Percentiles rank a stretch among this genome's conserved stretches.
phyloP scores from a whole-genome alignment of 2,888 invertebrate genomes.

The Fragum whitleyi region DNA sequence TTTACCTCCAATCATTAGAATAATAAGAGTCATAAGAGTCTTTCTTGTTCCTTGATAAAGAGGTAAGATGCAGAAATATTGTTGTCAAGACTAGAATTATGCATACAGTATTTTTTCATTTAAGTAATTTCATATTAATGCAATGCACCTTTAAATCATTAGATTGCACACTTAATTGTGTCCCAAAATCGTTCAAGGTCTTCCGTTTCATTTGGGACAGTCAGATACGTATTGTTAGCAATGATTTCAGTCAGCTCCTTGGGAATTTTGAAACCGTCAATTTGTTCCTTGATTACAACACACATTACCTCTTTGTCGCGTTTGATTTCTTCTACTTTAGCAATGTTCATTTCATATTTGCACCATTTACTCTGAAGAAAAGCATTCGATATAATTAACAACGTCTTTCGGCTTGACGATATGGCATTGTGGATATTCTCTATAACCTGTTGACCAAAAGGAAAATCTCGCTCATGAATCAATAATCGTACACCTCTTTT shows the following conservation, averaged over 20 bases:
- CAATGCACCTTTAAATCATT: too few species aligned
- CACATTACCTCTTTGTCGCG: neutral
- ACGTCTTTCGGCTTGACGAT: constrained; percentile 38
- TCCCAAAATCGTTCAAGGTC: neutral
- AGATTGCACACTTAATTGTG: neutral
- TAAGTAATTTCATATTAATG: too few species aligned
- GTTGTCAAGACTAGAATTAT: too few species aligned
- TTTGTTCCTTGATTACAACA: neutral
- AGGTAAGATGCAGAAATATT: too few species aligned
- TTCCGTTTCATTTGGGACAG: neutral
- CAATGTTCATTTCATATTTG: constrained; percentile 15
- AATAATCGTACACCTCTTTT: constrained; percentile 35
- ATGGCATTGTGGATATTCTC: constrained; percentile 59
- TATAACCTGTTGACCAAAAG: constrained; percentile 42
- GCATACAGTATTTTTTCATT: too few species aligned
- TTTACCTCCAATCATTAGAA: too few species aligned
- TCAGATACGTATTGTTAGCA: neutral
- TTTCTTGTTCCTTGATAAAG: too few species aligned
- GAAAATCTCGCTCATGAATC: constrained; percentile 58
- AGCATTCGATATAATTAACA: constrained; percentile 44
- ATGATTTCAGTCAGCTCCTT: neutral
- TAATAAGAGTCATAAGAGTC: too few species aligned
- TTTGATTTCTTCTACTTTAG: constrained; percentile 1
- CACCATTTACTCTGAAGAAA: constrained; percentile 60
- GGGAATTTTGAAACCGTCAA: neutral